Percentiles rank a stretch among this genome's conserved stretches.
phyloP scores from a whole-genome alignment of 2,797 vertebrate genomes.

The Rhadinocentrus ornatus region DNA sequence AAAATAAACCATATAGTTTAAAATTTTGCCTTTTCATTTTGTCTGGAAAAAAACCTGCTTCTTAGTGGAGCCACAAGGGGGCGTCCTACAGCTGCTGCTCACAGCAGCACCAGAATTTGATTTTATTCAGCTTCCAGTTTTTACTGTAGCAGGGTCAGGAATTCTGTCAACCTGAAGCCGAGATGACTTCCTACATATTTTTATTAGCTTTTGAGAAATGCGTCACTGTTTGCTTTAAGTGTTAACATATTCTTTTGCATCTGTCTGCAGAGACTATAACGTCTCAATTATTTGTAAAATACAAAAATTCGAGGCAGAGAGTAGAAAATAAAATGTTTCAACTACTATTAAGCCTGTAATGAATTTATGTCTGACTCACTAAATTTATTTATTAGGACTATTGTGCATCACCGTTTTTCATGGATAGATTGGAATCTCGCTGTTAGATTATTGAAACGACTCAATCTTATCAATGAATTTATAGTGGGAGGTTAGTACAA shows the following conservation, averaged over 20 bases:
- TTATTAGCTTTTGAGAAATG: not conserved
- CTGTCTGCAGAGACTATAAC: not conserved
- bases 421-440: not conserved
- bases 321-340: not conserved
- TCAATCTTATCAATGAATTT: constrained; percentile 12
- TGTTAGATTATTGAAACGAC: not conserved
- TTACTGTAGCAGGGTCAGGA: not conserved
- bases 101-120: too few species aligned
- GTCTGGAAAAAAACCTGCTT: not conserved
- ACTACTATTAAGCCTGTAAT: not conserved
- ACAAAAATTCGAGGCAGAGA: not conserved
- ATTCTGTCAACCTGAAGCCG: not conserved
- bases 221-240: not conserved
- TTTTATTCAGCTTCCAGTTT: not conserved
- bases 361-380: not conserved
- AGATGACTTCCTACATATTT: not conserved
- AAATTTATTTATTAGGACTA: not conserved
- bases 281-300: not conserved
- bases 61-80: constrained; percentile 58
- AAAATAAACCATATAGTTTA: constrained; percentile 32
- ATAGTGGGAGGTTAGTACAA: too few species aligned
- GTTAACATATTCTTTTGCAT: not conserved
- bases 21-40: not conserved
- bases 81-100: constrained; percentile 31
- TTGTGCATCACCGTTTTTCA: not conserved